Percentiles rank a stretch among this genome's conserved stretches.
These are phyloP conservation scores for Mesochorus sp. DNA, from an alignment of 2,888 invertebrate genomes.

Conservation along the genomic window DNA sequence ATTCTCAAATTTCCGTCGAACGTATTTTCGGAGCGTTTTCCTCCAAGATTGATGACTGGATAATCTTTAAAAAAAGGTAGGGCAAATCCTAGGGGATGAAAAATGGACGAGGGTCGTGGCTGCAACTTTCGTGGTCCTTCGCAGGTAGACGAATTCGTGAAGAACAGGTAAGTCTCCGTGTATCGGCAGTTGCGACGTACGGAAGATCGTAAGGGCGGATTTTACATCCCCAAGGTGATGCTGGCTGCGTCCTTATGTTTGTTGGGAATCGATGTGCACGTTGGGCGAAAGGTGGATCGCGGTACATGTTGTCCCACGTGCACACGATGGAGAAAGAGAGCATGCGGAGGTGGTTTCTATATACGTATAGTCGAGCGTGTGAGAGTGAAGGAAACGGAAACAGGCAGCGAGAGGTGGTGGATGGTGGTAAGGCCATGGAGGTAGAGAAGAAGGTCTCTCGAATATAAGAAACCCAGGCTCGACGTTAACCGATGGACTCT, in stretches of 20 bases:
- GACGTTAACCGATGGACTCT: constrained; percentile 76
- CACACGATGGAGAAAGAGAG: background rate
- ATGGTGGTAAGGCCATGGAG: constrained; percentile 60
- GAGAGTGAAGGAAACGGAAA: constrained; percentile 47
- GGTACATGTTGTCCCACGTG: background rate
- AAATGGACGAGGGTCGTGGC: too few relatives aligned
- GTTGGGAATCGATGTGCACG: background rate
- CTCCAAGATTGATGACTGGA: background rate
- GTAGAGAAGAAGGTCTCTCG: constrained; percentile 68
- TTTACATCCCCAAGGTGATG: background rate
- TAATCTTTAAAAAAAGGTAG: constrained; percentile 6
- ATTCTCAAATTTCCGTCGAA: background rate
- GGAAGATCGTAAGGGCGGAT: background rate
- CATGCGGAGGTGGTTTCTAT: background rate
- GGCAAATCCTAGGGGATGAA: background rate
- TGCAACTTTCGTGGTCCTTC: constrained; percentile 2
- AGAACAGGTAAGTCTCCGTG: constrained; percentile 17
- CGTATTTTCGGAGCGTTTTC: background rate
- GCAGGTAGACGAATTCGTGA: constrained; percentile 43
- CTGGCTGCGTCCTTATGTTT: background rate
- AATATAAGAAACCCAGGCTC: constrained; percentile 76
- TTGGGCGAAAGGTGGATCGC: constrained; percentile 23
- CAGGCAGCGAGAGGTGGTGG: constrained; percentile 59
- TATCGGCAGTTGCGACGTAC: background rate
- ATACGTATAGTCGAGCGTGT: constrained; percentile 33